These are phyloP conservation scores for Tineola bisselliella DNA, from an alignment of 2,888 invertebrate genomes.

Conservation along the genomic window DNA sequence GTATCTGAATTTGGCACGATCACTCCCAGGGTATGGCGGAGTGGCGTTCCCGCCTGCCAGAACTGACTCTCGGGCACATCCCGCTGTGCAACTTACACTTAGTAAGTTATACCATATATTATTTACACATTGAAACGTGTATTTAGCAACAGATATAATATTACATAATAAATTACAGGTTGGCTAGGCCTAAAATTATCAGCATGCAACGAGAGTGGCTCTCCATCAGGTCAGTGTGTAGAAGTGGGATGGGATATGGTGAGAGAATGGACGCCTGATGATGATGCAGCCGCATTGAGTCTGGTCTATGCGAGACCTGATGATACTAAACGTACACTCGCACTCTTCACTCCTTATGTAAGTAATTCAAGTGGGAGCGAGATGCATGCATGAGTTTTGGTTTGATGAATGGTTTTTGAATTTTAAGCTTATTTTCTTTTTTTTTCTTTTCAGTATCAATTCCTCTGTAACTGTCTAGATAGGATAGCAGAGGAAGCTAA, in stretches of 20 bases:
- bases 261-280: slow-evolving; percentile 88
- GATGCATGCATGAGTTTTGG: background rate
- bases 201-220: slow-evolving; percentile 81
- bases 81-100: slow-evolving; percentile 81
- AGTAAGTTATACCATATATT: slow-evolving; percentile 66
- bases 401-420: too few relatives aligned
- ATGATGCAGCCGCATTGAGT: slow-evolving; percentile 91
- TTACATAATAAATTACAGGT: slow-evolving; percentile 36
- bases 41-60: slow-evolving; percentile 95
- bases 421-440: background rate
- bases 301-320: slow-evolving; percentile 75
- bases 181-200: slow-evolving; percentile 77
- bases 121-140: too few relatives aligned
- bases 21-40: slow-evolving; percentile 92
- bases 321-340: slow-evolving; percentile 77
- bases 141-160: too few relatives aligned
- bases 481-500: slow-evolving; percentile 92
- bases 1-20: slow-evolving; percentile 85
- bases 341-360: slow-evolving; percentile 90
- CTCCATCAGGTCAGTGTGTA: slow-evolving; percentile 78
- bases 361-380: slow-evolving; percentile 40
- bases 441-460: slow-evolving; percentile 77
- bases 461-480: slow-evolving; percentile 94
- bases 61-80: slow-evolving; percentile 71
- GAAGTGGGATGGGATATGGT: slow-evolving; percentile 87